phyloP scores from a whole-genome alignment of 1,140 invertebrate genomes.

The Drosophila kepulauana region DNA sequence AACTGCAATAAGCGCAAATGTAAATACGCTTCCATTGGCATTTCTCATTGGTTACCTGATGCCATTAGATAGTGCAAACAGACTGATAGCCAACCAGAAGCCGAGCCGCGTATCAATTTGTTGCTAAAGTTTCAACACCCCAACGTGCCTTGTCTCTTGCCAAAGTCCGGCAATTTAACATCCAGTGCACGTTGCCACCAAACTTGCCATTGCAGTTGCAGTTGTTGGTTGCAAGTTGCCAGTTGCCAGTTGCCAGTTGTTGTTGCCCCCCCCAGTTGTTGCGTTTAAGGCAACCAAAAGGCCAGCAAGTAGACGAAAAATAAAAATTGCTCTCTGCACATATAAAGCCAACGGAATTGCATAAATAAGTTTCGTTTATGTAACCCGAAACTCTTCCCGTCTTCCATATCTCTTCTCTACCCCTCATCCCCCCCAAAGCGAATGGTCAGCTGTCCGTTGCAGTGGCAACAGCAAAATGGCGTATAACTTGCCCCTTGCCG shows the following conservation, averaged over 20 bases:
- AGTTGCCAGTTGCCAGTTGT: neutral
- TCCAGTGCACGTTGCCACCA: conserved; percentile 44
- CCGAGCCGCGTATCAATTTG: conserved; percentile 56
- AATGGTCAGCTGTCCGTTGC: conserved; percentile 39
- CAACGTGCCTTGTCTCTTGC: conserved; percentile 11
- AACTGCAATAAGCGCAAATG: conserved; percentile 57
- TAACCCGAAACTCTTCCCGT: conserved; percentile 7
- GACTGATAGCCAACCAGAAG: conserved; percentile 45
- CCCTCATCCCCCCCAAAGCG: neutral
- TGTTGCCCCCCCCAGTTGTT: conserved; percentile 7
- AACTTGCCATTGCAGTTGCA: neutral
- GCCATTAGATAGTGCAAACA: conserved; percentile 68
- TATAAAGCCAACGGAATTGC: conserved; percentile 53
- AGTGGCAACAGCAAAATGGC: conserved; percentile 49
- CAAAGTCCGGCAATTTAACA: conserved; percentile 41
- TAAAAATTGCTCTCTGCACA: conserved; percentile 32
- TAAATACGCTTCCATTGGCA: conserved; percentile 57
- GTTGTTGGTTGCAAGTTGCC: conserved; percentile 5
- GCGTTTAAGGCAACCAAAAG: conserved; percentile 36
- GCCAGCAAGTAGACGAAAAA: conserved; percentile 33
- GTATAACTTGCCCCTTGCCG: conserved; percentile 32
- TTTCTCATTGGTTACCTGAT: conserved; percentile 66
- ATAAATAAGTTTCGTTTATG: conserved; percentile 70
- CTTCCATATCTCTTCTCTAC: neutral
- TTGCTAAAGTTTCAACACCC: conserved; percentile 47